A percentile compares a stretch with the other conserved stretches of the same genome.
Conservation (phyloP, 2,888 invertebrate genomes). For the Carcina quercana region DNA sequence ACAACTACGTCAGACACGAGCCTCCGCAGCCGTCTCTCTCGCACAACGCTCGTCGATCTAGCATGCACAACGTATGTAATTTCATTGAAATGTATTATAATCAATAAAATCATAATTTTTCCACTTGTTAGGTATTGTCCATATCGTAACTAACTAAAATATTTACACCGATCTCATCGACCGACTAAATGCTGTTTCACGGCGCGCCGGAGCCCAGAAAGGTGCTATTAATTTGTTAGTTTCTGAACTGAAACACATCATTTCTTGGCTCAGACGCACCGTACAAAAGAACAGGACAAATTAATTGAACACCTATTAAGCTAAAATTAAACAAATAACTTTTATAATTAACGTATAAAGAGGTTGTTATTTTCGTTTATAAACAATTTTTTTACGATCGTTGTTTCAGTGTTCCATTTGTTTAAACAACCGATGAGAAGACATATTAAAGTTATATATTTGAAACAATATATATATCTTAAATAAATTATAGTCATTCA, state of each 20-base stretch:
- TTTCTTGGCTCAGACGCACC: too few species aligned
- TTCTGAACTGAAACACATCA: too few species aligned
- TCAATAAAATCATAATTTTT: conserved; percentile 64
- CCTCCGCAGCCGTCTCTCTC: too few species aligned
- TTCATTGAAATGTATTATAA: conserved; percentile 69
- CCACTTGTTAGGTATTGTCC: conserved; percentile 75
- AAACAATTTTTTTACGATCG: conserved; percentile 21
- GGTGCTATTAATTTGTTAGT: too few species aligned
- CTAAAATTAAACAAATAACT: conserved; percentile 62
- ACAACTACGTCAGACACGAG: too few species aligned
- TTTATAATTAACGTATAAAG: conserved; percentile 60
- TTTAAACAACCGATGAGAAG: conserved; percentile 20
- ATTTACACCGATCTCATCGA: too few species aligned
- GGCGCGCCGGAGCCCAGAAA: too few species aligned
- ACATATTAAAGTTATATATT: not conserved
- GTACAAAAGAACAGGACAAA: conserved; percentile 46
- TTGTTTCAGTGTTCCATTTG: conserved; percentile 19
- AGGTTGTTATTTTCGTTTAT: conserved; percentile 38
- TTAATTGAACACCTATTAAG: conserved; percentile 72
- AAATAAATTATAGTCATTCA: too few species aligned
- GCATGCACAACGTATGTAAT: conserved; percentile 56
- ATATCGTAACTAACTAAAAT: conserved; percentile 65
- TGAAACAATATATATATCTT: too few species aligned
- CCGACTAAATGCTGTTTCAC: conserved; percentile 56
- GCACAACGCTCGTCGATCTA: conserved; percentile 26